Conservation (phyloP, 1,140 invertebrate species). For the Cylas formicarius region DNA sequence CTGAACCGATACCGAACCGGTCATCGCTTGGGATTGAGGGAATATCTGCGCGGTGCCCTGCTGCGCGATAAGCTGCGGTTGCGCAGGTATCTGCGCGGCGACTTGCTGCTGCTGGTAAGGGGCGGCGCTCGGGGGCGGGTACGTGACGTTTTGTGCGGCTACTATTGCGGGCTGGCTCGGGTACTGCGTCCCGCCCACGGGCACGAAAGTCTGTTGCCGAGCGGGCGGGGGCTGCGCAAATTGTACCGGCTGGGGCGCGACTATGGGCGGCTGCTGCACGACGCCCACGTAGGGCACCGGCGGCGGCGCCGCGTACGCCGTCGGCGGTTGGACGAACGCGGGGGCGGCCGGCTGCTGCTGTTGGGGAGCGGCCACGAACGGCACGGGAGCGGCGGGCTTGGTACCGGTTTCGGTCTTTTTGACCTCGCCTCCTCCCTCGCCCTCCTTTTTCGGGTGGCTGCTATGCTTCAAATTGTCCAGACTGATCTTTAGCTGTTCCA, state of each 20-base stretch:
- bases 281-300: too few species aligned
- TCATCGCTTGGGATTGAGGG: conserved; percentile 14
- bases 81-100: background rate
- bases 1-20: conserved; percentile 28
- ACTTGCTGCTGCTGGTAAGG: background rate
- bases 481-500: conserved; percentile 49
- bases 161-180: too few species aligned
- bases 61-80: conserved; percentile 10
- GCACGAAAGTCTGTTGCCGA: background rate
- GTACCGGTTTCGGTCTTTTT: conserved; percentile 23
- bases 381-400: background rate
- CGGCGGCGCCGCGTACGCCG: background rate
- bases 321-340: conserved; percentile 11
- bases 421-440: conserved; percentile 23
- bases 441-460: conserved; percentile 36
- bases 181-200: too few species aligned
- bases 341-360: conserved; percentile 9
- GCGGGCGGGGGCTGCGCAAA: background rate
- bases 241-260: background rate
- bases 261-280: conserved; percentile 3
- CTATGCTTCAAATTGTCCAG: conserved; percentile 49
- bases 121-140: too few species aligned
- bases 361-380: background rate
- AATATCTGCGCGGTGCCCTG: conserved; percentile 6
- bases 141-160: too few species aligned